Conservation (phyloP, 2,888 invertebrate species). For the Microplitis deprimator region DNA sequence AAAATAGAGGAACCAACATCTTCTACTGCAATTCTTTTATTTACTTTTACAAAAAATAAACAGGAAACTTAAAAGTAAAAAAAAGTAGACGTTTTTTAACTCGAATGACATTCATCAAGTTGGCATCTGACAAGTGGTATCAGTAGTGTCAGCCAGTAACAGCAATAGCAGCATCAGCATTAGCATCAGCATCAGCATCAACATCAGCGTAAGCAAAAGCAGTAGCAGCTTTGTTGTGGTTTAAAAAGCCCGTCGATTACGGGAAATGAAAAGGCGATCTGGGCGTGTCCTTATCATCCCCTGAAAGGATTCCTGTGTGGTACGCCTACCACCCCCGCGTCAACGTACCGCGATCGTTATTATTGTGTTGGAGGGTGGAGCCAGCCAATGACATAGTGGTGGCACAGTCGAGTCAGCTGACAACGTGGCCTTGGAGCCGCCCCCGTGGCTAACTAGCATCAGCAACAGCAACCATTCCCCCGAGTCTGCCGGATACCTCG, state of each 20-base stretch:
- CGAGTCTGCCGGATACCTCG: constrained; percentile 50
- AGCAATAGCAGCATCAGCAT: constrained; percentile 2
- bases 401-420: constrained; percentile 60
- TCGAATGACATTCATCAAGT: background rate
- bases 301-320: constrained; percentile 13
- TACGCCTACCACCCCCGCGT: constrained; percentile 55
- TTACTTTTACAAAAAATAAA: background rate
- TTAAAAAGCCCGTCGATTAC: constrained; percentile 6
- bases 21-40: background rate
- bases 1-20: background rate
- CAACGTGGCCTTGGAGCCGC: constrained; percentile 67
- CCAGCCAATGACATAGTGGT: constrained; percentile 66
- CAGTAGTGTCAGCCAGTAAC: background rate
- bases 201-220: background rate
- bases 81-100: background rate
- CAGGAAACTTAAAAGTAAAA: background rate
- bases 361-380: constrained; percentile 58
- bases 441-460: constrained; percentile 66
- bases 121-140: background rate
- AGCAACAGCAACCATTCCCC: constrained; percentile 43
- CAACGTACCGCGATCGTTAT: constrained; percentile 46
- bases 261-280: constrained; percentile 38
- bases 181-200: background rate
- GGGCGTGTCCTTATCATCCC: constrained; percentile 51
- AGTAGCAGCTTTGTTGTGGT: constrained; percentile 19